A percentile compares a stretch with the other conserved stretches of the same genome.
phyloP scores from a whole-genome alignment of 2,888 invertebrate species.

The Melinaea marsaeus region DNA sequence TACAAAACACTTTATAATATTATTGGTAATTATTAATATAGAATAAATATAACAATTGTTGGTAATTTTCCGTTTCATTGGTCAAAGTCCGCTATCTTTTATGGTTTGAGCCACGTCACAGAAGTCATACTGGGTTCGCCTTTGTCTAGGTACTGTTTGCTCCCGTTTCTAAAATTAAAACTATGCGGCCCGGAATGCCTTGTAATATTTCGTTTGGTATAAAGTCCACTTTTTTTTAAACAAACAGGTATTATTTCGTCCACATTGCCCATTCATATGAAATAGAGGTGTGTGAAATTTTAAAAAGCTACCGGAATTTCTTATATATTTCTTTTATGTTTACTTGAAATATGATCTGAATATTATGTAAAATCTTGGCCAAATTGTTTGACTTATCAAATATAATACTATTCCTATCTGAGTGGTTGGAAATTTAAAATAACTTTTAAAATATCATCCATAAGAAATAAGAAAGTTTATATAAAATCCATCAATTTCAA shows the following conservation, averaged over 20 bases:
- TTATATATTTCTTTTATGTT: not conserved
- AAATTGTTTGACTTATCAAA: too few relatives aligned
- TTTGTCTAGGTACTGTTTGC: conserved; percentile 71
- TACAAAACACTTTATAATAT: too few relatives aligned
- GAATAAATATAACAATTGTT: not conserved
- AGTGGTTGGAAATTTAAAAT: too few relatives aligned
- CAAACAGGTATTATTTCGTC: conserved; percentile 19
- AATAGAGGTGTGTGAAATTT: too few relatives aligned
- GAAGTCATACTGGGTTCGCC: conserved; percentile 48
- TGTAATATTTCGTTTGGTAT: conserved; percentile 48
- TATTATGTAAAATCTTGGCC: too few relatives aligned
- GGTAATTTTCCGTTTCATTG: not conserved
- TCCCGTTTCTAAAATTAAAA: conserved; percentile 76
- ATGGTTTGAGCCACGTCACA: conserved; percentile 27
- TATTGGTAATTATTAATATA: not conserved
- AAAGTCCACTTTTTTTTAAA: conserved; percentile 27
- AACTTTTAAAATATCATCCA: too few relatives aligned
- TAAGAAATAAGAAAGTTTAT: too few relatives aligned
- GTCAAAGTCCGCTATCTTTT: conserved; percentile 19
- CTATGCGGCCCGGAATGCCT: conserved; percentile 68
- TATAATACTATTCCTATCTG: too few relatives aligned
- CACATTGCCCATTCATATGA: too few relatives aligned
- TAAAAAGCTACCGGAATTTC: not conserved
- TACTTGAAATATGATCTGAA: too few relatives aligned
- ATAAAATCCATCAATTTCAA: too few relatives aligned